These are phyloP conservation scores for Myotis findleyi DNA, from an alignment of 2,797 vertebrate genomes.

Conservation along the genomic window DNA sequence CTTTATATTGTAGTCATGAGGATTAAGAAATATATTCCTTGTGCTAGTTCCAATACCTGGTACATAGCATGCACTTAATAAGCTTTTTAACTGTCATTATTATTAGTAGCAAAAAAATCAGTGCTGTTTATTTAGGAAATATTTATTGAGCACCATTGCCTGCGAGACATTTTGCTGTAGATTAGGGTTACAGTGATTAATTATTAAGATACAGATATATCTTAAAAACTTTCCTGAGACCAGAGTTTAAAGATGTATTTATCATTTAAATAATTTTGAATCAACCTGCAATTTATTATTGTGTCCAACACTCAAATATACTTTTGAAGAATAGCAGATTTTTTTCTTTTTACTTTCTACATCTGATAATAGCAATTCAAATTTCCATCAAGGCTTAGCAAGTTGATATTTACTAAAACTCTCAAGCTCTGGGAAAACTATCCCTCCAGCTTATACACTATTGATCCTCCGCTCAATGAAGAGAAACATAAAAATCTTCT, in stretches of 20 bases:
- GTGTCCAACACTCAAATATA: background rate
- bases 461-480: conserved; percentile 74
- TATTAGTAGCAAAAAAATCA: conserved; percentile 48
- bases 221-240: conserved; percentile 52
- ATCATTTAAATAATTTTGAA: conserved; percentile 68
- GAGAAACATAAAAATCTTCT: conserved; percentile 73
- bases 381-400: conserved; percentile 38
- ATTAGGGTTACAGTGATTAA: conserved; percentile 9
- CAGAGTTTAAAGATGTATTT: conserved; percentile 67
- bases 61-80: background rate
- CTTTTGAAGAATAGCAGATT: conserved; percentile 37
- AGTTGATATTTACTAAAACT: conserved; percentile 63
- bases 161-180: conserved; percentile 20
- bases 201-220: background rate
- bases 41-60: background rate
- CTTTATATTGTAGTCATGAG: background rate
- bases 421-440: conserved; percentile 59
- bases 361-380: conserved; percentile 53
- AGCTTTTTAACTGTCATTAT: conserved; percentile 23
- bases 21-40: background rate
- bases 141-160: background rate
- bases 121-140: conserved; percentile 28
- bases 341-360: conserved; percentile 54
- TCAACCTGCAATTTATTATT: conserved; percentile 58
- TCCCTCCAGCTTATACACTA: conserved; percentile 55